These are phyloP conservation scores for Cisticola juncidis DNA, from an alignment of 2,113 vertebrate genomes.

Conservation along the genomic window DNA sequence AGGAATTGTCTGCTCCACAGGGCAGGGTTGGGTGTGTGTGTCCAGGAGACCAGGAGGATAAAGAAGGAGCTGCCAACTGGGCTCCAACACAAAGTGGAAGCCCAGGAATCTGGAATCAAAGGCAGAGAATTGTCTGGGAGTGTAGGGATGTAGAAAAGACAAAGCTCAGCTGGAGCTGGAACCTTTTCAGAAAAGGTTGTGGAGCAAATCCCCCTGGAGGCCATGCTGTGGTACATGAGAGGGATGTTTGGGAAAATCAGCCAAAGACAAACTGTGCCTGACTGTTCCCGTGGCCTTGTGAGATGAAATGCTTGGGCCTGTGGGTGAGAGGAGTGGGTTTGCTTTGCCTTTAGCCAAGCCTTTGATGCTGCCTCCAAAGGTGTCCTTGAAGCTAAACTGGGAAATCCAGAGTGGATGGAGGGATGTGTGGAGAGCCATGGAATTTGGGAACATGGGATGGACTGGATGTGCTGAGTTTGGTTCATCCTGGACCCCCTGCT, in stretches of 20 bases:
- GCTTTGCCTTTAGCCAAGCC: not conserved
- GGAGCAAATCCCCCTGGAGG: not conserved
- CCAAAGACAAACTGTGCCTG: not conserved
- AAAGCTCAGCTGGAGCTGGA: not conserved
- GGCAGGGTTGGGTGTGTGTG: not conserved
- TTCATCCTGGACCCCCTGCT: not conserved
- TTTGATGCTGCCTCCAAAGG: not conserved
- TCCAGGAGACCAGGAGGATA: not conserved
- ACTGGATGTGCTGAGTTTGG: not conserved
- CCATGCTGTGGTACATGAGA: rapidly evolving
- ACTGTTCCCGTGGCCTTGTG: not conserved
- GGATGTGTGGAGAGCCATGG: not conserved
- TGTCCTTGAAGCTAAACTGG: not conserved
- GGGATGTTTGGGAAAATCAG: not conserved
- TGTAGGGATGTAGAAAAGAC: not conserved
- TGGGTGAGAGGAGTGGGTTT: not conserved
- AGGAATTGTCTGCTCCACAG: not conserved
- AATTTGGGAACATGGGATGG: not conserved
- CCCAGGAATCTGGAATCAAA: not conserved
- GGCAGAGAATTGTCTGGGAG: not conserved
- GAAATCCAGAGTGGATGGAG: not conserved
- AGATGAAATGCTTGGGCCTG: not conserved
- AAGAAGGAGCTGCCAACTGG: not conserved
- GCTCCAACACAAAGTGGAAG: not conserved
- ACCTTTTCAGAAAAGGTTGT: not conserved